Base-by-base conservation (phyloP, 2,888 invertebrate species). In the Caenorhabditis doughertyi region DNA sequence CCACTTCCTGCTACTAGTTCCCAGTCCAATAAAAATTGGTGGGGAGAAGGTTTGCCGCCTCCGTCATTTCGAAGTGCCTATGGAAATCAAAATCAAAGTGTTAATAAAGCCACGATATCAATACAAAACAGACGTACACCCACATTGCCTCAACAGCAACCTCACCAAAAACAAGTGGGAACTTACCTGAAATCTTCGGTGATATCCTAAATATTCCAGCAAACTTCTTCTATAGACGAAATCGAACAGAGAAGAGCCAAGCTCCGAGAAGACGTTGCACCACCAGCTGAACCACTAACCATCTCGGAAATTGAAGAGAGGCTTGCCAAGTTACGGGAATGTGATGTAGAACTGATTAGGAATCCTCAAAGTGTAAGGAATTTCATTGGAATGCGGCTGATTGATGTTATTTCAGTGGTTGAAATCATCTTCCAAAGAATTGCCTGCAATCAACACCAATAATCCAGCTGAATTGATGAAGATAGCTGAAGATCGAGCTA, bases 271-370 rank as follows among this genome's bases (percentile, higher is more conserved):
- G 73, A 77, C n/a, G 56, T 71, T 55, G 21, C 9, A 18, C 27
- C 53, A 11, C 60, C 64, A 9, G 60, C n/a, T 0, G 72, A 79
- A 35, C 53, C 79, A 29, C 70, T 83, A 3, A 65, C 79, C 9
- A 64, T 88, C 9, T 79, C 68, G 9, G 84, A 89, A 56, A 80
- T 90, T 23, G 91, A 90, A 73, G 85, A 90, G 56, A 68, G 90
- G 56, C 70, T 90, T 1, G 90, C 90, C 2, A 85, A 84, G 3
- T 70, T 90, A 18, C 74, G 89, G 23, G 89, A 86, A 29, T 88
- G 88, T 53, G 88, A 89, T 47, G 91, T 90, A 13, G 90, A 90
- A 32, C 56, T 88, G 44, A 85, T 90, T 3, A 70, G 91, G 21
- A 90, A 89, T 60, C 91, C 91, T 7, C 42, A 87, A 83, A 65